Base-by-base conservation (phyloP, 2,797 vertebrate genomes). In the Microctenopoma steveboyesi region DNA sequence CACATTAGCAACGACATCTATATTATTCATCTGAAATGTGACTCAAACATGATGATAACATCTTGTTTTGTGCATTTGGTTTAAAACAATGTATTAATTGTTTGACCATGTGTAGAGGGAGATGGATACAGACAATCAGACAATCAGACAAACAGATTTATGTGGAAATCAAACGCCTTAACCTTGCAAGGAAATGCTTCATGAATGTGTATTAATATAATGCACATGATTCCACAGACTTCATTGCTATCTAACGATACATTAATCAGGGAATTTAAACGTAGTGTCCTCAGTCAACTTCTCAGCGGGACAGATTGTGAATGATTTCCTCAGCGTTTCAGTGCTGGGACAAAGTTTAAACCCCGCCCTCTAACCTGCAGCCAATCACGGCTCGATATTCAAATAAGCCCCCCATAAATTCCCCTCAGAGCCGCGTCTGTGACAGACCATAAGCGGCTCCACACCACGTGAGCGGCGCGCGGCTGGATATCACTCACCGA, bases 401-500 rank as follows among this genome's bases (percentile, higher is more conserved):
- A 91, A 93, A 93, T 91, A 30, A 80, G 81, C 78, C 81, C 63
- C 88, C 28, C 83, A 93, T 95, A 93, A 92, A 94, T 88, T 85
- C 87, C 68, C 91, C 77, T 72, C 76, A 83, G 59, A 83, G 88
- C 82, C 45, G 85, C 81, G 81, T 79, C 72, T 33, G 86, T 87
- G 87, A 86, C 87, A 92, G 89, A 91, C 72, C 82, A 54, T 60
- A 65, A 85, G 89, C 67, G 70, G 28, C 51, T 53, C 28, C 64
- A 28, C 22, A 37, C 60, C 37, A 47, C 64, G 68, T 64, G 56
- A 63, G 49, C 58, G 39, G 64, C 76, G 68, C 28, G 12, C 46
- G 46, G 54, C 27, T 86, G 91, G 91, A 89, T 75, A 57, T 79
- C 22, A 50, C 45, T 11, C 35, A 18, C 72, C 25, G 39, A 51